Base-by-base conservation (phyloP, 2,888 invertebrate species). In the Drosophila siamana region DNA sequence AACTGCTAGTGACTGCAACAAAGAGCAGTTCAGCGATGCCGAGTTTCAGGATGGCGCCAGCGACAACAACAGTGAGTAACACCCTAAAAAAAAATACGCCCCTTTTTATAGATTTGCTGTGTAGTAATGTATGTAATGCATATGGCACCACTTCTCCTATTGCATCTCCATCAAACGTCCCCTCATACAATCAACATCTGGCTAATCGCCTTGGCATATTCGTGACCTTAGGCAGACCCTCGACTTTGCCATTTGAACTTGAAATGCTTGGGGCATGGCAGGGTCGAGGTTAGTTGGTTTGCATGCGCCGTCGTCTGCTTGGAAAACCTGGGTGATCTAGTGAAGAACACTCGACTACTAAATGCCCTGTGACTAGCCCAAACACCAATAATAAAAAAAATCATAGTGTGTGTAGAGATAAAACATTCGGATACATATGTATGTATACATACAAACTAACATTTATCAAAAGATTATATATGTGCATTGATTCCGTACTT, bases 61-160 rank as follows among this genome's bases (percentile, higher is more conserved):
- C 62, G 79, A 79, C 55, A 85, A 76, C 62, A 78, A 85, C 62
- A 68, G 90, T 90, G 64, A 90, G 89, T 89, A n/a, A 46, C 51
- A 15, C 24, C 26, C 16, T 8, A 4, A 1, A 38, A 4, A 1
- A 38, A 38, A 38, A 7, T 38, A 38, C 7, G 13, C 6, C 15
- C 28, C 19, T n/a, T 38, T 15, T 15, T 24, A 13, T 4, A 38
- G 22, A 38, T 51, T 24, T 13, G 0, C 36, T 51, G 24, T 51
- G 13, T 24, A 38, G 13, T 38, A 19, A n/a, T n/a, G n/a, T n/a
- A n/a, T n/a, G n/a, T n/a, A 8, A 2, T 16, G 50, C 24, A 50
- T 40, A 24, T 51, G 38, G n/a, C 50, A 50, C 13, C 50, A 50
- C 33, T 4, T n/a, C 36, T 36, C 16, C 24, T 26, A 13, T 33